These are phyloP conservation scores for Nycticryphes semicollaris DNA, from an alignment of 2,113 vertebrate species.

Conservation along the genomic window DNA sequence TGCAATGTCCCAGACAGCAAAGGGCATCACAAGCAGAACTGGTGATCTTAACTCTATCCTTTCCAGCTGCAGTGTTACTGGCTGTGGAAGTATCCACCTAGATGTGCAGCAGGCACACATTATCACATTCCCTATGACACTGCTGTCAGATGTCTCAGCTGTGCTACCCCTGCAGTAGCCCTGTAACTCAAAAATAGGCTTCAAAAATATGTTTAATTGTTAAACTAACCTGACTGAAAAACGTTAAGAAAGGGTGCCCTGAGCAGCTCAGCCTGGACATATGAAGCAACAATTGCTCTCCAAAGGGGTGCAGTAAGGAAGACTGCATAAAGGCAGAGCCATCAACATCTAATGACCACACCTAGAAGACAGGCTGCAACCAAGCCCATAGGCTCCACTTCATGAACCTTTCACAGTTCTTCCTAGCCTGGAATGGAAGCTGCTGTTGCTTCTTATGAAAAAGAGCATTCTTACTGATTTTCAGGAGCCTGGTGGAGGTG, in stretches of 20 bases:
- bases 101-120: background rate
- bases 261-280: background rate
- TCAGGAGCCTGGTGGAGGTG: background rate
- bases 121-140: fast-evolving
- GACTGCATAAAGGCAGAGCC: background rate
- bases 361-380: background rate
- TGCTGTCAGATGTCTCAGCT: background rate
- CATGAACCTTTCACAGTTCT: background rate
- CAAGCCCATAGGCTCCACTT: background rate
- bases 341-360: background rate
- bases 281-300: background rate
- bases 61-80: background rate
- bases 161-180: background rate
- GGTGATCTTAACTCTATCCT: background rate
- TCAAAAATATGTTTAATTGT: background rate
- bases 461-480: background rate
- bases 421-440: background rate
- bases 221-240: background rate
- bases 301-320: background rate
- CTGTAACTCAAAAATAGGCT: background rate
- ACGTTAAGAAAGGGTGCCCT: background rate
- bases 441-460: background rate
- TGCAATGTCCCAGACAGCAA: fast-evolving
- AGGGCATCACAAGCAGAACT: background rate
- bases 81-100: background rate